Base-by-base conservation (phyloP, 2,888 invertebrate genomes). In the Hesperia comma region DNA sequence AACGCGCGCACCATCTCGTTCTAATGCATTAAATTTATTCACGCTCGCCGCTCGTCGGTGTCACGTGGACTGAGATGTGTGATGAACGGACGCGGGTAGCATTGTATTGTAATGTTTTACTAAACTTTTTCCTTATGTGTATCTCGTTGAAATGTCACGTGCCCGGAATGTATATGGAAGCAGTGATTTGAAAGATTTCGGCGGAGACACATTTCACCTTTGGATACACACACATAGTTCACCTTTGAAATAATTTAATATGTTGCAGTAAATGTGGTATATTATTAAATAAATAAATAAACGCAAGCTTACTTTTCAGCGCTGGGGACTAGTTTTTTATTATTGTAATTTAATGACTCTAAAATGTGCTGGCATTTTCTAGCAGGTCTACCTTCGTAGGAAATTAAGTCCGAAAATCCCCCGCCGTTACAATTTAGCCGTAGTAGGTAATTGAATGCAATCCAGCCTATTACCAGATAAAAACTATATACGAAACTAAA, bases 11-110 rank as follows among this genome's bases (percentile, higher is more conserved):
- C 40, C 68, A 15, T 51, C 57, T 56, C 26, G 51, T n/a, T 41
- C 56, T 83, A 81, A 84, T 81, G 80, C 80, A 81, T 80, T 82
- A 79, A 77, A 83, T 79, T 75, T 81, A 83, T 82, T 83, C 82
- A 79, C 78, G 72, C 73, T 70, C 64, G n/a, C 51, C 64, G 32
- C 56, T 37, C 49, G 17, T 12, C 51, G 37, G 41, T 51, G 37
- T 17, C n/a, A 6, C 3, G 43, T 14, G 43, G 64, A 17, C 33
- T 6, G 2, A 19, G 26, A 26, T 26, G 26, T 2, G 57, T 46
- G 15, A 64, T 41, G 14, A 49, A 49, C 33, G 55, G 21, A 8
- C 15, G 40, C 49, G 49, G 54, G 15, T 8, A 26, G 5, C 26
- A 26, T 26, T 26, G 26, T 26, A 26, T 26, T 26, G 26, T 26